Conservation (phyloP, 2,113 vertebrate genomes). For the Ahaetulla prasina region DNA sequence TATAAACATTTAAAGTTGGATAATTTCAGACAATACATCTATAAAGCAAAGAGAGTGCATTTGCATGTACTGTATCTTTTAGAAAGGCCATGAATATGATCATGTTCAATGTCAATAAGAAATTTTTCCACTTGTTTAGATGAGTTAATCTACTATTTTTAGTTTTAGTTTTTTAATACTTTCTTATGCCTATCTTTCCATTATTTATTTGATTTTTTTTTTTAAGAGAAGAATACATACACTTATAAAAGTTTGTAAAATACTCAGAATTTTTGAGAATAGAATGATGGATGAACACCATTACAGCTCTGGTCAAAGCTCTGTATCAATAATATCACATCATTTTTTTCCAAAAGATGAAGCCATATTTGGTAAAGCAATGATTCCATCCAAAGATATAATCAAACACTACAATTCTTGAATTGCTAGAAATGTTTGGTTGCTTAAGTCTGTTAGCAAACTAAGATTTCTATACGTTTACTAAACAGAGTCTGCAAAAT, state of each 20-base stretch:
- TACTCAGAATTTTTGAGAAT: background rate
- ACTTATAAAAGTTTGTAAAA: background rate
- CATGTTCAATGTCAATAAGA: background rate
- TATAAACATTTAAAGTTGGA: background rate
- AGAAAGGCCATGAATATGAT: background rate
- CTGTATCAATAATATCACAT: background rate
- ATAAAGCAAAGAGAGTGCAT: background rate
- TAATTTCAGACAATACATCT: background rate
- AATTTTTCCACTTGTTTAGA: background rate
- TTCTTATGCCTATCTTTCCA: background rate
- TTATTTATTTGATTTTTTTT: background rate
- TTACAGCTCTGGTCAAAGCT: background rate
- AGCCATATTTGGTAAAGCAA: background rate
- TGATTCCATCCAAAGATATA: background rate
- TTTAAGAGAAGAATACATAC: background rate
- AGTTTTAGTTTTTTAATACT: background rate
- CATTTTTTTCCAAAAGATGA: background rate
- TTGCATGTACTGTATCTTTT: background rate
- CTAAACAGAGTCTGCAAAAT: background rate
- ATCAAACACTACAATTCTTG: background rate
- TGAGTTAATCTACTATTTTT: background rate
- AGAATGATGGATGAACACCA: background rate
- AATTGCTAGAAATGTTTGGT: background rate
- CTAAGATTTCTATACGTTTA: background rate
- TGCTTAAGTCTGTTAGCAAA: background rate